phyloP scores from a whole-genome alignment of 2,888 invertebrate species.

The Cancer borealis region DNA sequence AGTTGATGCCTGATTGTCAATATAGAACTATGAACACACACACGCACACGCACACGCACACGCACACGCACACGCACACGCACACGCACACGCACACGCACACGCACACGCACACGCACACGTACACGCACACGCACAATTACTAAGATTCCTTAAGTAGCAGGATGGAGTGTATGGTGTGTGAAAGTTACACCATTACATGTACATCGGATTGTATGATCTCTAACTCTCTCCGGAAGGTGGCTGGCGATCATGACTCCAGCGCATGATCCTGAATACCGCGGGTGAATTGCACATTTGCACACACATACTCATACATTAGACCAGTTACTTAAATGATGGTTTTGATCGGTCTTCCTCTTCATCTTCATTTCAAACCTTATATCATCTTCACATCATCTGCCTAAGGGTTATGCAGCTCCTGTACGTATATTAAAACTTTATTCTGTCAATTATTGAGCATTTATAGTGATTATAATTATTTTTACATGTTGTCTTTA shows the following conservation, averaged over 20 bases:
- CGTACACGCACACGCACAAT: conserved; percentile 14
- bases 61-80: conserved; percentile 49
- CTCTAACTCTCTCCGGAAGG: too few relatives aligned
- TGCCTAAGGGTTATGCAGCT: neutral
- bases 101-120: neutral
- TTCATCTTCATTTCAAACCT: neutral
- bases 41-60: conserved; percentile 53
- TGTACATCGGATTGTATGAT: too few relatives aligned
- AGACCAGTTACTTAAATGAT: neutral
- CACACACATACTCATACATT: conserved; percentile 31
- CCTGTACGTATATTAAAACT: neutral
- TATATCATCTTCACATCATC: neutral
- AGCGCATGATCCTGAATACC: too few relatives aligned
- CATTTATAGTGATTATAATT: too few relatives aligned
- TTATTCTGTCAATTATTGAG: neutral
- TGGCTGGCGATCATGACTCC: too few relatives aligned
- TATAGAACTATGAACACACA: conserved; percentile 28
- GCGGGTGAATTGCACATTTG: neutral
- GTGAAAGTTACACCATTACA: too few relatives aligned
- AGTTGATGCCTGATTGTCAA: neutral
- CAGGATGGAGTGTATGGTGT: too few relatives aligned
- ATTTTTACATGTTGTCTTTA: neutral
- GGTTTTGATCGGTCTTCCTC: neutral
- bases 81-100: neutral
- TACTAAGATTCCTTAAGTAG: too few relatives aligned